These are phyloP conservation scores for Atopsyche davidsoni DNA, from an alignment of 1,140 invertebrate genomes.

Conservation along the genomic window DNA sequence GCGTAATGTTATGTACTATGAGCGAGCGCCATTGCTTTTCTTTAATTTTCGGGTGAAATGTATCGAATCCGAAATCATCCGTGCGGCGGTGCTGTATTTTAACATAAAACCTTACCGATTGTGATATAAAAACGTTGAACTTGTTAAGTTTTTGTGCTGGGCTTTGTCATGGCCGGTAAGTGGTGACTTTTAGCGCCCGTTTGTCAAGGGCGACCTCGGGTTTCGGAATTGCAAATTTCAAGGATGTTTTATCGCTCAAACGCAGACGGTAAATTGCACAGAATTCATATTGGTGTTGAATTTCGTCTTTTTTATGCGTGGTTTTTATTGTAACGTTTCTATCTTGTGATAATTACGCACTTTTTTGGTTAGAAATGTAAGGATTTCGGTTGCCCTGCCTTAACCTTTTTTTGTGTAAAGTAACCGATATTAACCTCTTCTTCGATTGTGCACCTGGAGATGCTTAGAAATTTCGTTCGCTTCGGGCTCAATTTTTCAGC, in stretches of 20 bases:
- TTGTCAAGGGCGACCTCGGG: conserved; percentile 50
- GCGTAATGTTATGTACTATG: conserved; percentile 37
- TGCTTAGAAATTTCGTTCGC: too few relatives aligned
- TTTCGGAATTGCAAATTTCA: conserved; percentile 47
- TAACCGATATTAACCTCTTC: too few relatives aligned
- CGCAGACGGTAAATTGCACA: conserved; percentile 51
- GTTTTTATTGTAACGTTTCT: conserved; percentile 12
- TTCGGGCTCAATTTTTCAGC: too few relatives aligned
- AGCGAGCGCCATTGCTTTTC: conserved; percentile 49
- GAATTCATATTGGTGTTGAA: conserved; percentile 48
- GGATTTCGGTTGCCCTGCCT: background rate
- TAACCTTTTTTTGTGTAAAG: conserved; percentile 1
- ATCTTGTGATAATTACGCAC: conserved; percentile 20
- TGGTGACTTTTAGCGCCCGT: conserved; percentile 51
- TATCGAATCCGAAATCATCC: conserved; percentile 50
- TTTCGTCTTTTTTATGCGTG: conserved; percentile 36
- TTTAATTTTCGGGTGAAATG: conserved; percentile 49
- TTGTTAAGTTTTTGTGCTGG: conserved; percentile 50
- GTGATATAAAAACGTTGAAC: conserved; percentile 48
- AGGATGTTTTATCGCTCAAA: conserved; percentile 53
- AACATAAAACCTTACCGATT: conserved; percentile 45
- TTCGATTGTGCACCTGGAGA: too few relatives aligned
- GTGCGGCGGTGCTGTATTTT: conserved; percentile 48
- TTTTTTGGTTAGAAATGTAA: conserved; percentile 20
- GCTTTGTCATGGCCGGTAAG: conserved; percentile 53